phyloP scores from a whole-genome alignment of 2,797 vertebrate species.

The Melanogrammus aeglefinus region DNA sequence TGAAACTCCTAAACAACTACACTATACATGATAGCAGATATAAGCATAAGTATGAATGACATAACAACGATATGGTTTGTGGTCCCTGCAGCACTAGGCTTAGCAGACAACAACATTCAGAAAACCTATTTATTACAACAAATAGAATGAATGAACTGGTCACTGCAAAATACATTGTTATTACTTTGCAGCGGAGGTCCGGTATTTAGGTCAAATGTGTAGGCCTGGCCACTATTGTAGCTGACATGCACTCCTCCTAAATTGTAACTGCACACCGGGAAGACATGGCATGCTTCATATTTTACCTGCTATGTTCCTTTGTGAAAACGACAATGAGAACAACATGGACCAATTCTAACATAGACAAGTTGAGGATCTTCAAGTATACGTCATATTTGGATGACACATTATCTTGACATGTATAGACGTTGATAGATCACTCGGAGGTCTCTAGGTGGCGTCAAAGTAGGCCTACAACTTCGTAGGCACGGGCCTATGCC shows the following conservation, averaged over 20 bases:
- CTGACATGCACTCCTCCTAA: not conserved
- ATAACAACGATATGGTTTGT: no score
- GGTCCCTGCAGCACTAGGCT: no score
- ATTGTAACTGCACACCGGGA: not conserved
- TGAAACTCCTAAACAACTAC: not conserved
- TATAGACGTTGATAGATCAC: no score
- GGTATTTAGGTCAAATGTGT: not conserved
- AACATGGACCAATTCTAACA: not conserved
- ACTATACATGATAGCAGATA: not conserved
- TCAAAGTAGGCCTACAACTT: no score
- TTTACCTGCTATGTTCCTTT: not conserved
- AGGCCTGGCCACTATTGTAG: not conserved
- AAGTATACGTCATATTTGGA: not conserved
- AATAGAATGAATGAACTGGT: no score
- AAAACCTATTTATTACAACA: no score
- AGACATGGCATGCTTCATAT: not conserved
- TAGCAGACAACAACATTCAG: no score
- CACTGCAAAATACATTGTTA: no score
- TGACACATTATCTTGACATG: not conserved
- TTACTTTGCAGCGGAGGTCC: not conserved
- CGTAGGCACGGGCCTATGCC: not conserved
- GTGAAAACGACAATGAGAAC: not conserved
- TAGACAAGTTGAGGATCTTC: not conserved
- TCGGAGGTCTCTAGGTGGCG: no score
- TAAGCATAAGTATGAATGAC: no score